These are phyloP conservation scores for Myotis findleyi DNA, from an alignment of 2,797 vertebrate species.

Conservation along the genomic window DNA sequence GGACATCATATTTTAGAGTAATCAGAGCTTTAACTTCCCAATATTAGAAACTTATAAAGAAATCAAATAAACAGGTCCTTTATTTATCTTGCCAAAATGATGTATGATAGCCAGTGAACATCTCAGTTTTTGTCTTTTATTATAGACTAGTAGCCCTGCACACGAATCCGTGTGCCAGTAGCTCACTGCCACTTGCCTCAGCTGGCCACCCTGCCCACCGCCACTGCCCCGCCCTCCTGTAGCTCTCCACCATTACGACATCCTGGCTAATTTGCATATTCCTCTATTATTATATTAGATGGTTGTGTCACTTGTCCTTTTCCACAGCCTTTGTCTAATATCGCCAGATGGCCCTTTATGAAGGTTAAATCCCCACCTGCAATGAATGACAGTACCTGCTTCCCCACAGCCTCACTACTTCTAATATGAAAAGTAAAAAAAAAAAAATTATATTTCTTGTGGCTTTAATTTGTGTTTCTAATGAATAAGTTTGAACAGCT, in stretches of 20 bases:
- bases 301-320: neutral
- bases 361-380: neutral
- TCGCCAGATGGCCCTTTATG: neutral
- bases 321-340: neutral
- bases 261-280: too few species aligned
- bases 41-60: neutral
- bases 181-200: too few species aligned
- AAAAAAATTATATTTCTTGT: slow-evolving; percentile 18
- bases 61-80: neutral
- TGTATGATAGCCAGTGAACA: neutral
- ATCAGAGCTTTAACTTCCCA: neutral
- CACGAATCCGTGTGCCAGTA: too few species aligned
- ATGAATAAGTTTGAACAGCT: neutral
- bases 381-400: neutral
- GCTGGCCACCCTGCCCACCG: too few species aligned
- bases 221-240: too few species aligned
- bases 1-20: neutral
- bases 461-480: neutral
- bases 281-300: too few species aligned
- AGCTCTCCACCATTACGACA: too few species aligned
- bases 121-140: neutral
- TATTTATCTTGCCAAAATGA: neutral
- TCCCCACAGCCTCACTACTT: neutral
- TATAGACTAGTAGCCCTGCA: neutral
- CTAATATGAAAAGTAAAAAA: neutral